Base-by-base conservation (phyloP, 2,113 vertebrate species). In the Hemichromis elongatus region DNA sequence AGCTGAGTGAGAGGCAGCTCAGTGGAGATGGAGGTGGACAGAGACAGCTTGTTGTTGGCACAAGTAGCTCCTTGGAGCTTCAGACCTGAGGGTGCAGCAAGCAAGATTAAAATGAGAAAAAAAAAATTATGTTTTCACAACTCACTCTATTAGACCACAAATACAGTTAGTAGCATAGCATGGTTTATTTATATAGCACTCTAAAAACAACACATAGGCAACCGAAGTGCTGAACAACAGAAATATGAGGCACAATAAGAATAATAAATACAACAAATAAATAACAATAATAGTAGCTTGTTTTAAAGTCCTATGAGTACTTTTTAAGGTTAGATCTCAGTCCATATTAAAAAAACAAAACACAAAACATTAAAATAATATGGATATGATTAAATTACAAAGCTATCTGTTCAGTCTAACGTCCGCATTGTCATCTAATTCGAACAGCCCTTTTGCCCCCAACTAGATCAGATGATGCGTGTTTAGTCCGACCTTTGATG, bases 11-110 rank as follows among this genome's bases (percentile, higher is more conserved):
- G 97, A 1, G 98, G 97, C 68, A 99, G 96, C 45, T 96, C 96
- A 0, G 99, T 99, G 83, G 98, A 99, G 96, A 99, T 99, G 73
- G 98, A 92, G 2, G 95, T 97, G 0, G 98, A 99, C 53, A 99
- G 97, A 0, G 98, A 99, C 84, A 99, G 95, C 94, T 99, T 99
- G 96, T 98, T 99, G 95, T 99, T 99, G 45, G 82, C 93, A 88
- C 98, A 99, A 0, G 96, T 98, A 26, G 99, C 98, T 53, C 99
- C 99, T 88, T 99, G 98, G 24, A 99, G 98, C 90, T 99, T 94
- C 81, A 94, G 89, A 84, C 93, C 93, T 94, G 83, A 77, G 89
- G 1, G 12, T 59, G 84, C 8, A 26, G 9, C 9, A 24, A 53
- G 68, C 24, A 35, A 13, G 12, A 59, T 77, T 1, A 0, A 40